These are phyloP conservation scores for Pristionchus pacificus DNA, from an alignment of 1,140 invertebrate species.

Conservation along the genomic window DNA sequence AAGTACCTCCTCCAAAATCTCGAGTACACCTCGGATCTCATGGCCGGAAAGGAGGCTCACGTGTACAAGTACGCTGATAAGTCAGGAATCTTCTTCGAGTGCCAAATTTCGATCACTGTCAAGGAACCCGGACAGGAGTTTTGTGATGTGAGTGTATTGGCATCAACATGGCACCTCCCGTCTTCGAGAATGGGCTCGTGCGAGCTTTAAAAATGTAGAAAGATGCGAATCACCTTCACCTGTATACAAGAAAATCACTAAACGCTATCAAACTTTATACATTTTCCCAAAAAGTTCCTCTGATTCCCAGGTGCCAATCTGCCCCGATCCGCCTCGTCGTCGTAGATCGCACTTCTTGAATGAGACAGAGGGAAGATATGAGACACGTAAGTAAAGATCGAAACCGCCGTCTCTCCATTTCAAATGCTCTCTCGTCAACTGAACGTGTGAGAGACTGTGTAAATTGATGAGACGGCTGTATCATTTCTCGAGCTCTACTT, in stretches of 20 bases:
- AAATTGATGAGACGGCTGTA: too few species aligned
- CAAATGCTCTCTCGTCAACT: too few species aligned
- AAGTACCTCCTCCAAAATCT: slow-evolving; percentile 52
- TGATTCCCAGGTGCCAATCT: slow-evolving; percentile 44
- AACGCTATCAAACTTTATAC: too few species aligned
- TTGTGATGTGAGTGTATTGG: slow-evolving; percentile 42
- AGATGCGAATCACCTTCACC: too few species aligned
- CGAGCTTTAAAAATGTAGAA: neutral
- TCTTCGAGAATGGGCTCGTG: neutral
- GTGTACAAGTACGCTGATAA: slow-evolving; percentile 56
- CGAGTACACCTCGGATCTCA: slow-evolving; percentile 51
- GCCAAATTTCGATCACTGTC: slow-evolving; percentile 50
- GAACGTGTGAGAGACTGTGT: too few species aligned
- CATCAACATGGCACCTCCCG: neutral
- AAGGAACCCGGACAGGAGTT: slow-evolving; percentile 49
- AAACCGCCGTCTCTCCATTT: too few species aligned
- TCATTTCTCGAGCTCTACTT: too few species aligned
- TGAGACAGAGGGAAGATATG: neutral
- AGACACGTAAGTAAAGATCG: too few species aligned
- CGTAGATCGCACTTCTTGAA: slow-evolving; percentile 13
- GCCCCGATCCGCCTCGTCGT: slow-evolving; percentile 53
- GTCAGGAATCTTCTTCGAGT: slow-evolving; percentile 55
- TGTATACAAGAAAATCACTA: too few species aligned
- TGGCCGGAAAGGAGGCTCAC: slow-evolving; percentile 56
- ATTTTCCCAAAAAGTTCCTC: neutral